A percentile compares a stretch with the other conserved stretches of the same genome.
Evolutionary conservation across 1,140 invertebrate species (phyloP).

Genomic region (Colletes latitarsis): DNA sequence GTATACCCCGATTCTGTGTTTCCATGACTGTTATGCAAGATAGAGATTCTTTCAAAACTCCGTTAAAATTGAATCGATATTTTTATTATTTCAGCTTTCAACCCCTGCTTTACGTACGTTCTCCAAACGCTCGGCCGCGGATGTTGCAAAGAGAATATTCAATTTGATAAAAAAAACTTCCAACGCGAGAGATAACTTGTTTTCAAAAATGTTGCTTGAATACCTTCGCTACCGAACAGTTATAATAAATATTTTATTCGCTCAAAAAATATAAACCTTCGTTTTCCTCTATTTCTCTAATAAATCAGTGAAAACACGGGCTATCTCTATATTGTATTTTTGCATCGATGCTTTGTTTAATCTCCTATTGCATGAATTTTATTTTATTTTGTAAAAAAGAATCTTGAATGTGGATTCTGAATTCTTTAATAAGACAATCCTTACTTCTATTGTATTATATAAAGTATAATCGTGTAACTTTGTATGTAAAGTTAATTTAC

Average conservation of each 20-base stretch:
- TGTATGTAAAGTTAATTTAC: neutral
- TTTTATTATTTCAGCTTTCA: constrained; percentile 18
- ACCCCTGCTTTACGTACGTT: constrained; percentile 14
- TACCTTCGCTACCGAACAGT: neutral
- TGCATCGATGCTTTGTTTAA: too few relatives aligned
- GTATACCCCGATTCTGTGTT: neutral
- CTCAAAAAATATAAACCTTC: neutral
- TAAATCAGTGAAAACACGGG: too few relatives aligned
- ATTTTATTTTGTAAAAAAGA: too few relatives aligned
- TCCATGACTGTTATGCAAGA: neutral
- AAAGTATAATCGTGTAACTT: too few relatives aligned
- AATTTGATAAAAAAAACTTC: neutral
- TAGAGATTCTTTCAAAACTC: neutral
- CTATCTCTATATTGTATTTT: too few relatives aligned
- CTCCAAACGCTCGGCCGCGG: neutral
- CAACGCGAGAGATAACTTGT: neutral
- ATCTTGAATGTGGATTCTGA: too few relatives aligned
- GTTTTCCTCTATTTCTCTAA: neutral
- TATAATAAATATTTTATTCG: neutral
- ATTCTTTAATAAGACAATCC: too few relatives aligned
- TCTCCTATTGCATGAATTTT: too few relatives aligned
- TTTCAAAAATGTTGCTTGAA: neutral
- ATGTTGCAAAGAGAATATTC: constrained; percentile 8
- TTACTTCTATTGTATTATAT: too few relatives aligned
- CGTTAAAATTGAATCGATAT: neutral